Evolutionary conservation across 2,113 vertebrate genomes (phyloP).

Genomic region (Empidonax traillii): DNA sequence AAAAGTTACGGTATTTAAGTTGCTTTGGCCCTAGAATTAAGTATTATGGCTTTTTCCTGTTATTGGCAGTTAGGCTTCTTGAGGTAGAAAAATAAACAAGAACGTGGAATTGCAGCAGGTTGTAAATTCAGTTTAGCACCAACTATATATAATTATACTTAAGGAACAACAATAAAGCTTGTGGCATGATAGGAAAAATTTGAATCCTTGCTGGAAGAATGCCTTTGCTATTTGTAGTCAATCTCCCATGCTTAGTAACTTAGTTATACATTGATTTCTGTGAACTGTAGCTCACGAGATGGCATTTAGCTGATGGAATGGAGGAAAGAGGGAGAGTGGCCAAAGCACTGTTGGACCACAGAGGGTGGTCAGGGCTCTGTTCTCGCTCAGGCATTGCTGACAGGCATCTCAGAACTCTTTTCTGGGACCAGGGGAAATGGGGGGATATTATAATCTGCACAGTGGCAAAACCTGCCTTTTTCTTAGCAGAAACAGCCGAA

Average conservation of each 20-base stretch:
- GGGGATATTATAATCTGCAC: not conserved
- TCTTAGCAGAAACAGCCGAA: not conserved
- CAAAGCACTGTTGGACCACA: not conserved
- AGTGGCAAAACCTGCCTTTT: not conserved
- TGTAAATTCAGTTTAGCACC: not conserved
- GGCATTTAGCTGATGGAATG: not conserved
- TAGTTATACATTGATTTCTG: not conserved
- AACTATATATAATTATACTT: not conserved
- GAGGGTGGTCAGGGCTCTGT: not conserved
- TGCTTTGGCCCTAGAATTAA: not conserved
- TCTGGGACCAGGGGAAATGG: not conserved
- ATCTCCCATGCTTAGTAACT: not conserved
- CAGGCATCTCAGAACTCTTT: not conserved
- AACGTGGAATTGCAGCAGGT: not conserved
- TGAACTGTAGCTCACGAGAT: not conserved
- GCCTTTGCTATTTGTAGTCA: not conserved
- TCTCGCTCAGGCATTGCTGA: not conserved
- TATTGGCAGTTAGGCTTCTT: not conserved
- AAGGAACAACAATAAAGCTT: not conserved
- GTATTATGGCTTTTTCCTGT: not conserved
- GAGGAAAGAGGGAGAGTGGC: not conserved
- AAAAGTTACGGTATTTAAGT: not conserved
- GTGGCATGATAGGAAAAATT: not conserved
- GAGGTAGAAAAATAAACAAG: not conserved
- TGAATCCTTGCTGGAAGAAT: not conserved